Percentiles rank a stretch among this genome's conserved stretches.
These are phyloP conservation scores for Idaea dimidiata DNA, from an alignment of 2,888 invertebrate species.

Conservation along the genomic window DNA sequence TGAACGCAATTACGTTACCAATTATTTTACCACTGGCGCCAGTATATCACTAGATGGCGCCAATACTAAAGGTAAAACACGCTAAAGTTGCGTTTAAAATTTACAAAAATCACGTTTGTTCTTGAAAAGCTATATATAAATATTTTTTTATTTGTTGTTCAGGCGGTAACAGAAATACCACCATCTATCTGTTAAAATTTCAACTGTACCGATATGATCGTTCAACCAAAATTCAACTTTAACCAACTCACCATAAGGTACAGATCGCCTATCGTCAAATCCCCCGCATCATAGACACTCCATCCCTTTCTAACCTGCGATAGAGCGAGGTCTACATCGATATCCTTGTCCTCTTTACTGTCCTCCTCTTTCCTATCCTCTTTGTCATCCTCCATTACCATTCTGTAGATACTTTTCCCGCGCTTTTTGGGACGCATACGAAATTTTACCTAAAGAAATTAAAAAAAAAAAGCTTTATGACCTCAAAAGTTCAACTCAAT, in stretches of 20 bases:
- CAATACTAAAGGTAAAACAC: too few species aligned
- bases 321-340: constrained; percentile 61
- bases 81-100: too few species aligned
- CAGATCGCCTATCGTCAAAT: constrained; percentile 93
- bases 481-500: constrained; percentile 6
- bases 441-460: constrained; percentile 60
- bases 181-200: too few species aligned
- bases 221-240: neutral
- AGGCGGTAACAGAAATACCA: too few species aligned
- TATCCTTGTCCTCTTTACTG: constrained; percentile 41
- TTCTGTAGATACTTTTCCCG: constrained; percentile 62
- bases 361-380: constrained; percentile 38
- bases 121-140: too few species aligned
- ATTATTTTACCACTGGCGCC: too few species aligned
- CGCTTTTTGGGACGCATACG: constrained; percentile 67
- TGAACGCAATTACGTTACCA: too few species aligned
- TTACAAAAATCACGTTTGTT: too few species aligned
- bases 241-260: constrained; percentile 87
- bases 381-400: constrained; percentile 52
- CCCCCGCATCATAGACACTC: constrained; percentile 88
- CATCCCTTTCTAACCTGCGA: constrained; percentile 85
- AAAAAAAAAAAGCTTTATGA: neutral
- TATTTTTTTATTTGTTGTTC: too few species aligned
- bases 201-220: too few species aligned
- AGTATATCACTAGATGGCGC: too few species aligned